A percentile compares a stretch with the other conserved stretches of the same genome.
phyloP scores from a whole-genome alignment of 2,797 vertebrate species.

The Luscinia megarhynchos region DNA sequence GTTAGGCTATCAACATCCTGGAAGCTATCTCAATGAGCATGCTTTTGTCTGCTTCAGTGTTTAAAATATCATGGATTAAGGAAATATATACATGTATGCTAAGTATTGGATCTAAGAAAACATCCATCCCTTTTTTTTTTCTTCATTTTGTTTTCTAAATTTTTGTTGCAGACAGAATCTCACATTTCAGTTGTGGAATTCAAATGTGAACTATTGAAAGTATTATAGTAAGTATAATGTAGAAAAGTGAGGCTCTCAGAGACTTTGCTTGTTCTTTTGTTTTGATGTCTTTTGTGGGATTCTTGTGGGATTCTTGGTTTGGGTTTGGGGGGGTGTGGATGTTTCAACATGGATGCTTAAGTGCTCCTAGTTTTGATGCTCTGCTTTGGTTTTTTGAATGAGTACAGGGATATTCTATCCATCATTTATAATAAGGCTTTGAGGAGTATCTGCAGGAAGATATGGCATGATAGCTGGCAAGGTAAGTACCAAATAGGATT shows the following conservation, averaged over 20 bases:
- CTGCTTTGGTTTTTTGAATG: background rate
- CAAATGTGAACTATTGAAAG: background rate
- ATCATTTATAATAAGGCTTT: background rate
- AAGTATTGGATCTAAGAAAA: background rate
- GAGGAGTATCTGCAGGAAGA: background rate
- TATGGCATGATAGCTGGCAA: background rate
- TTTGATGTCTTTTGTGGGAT: background rate
- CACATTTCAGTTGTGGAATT: background rate
- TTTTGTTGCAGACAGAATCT: background rate
- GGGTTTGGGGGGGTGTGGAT: fast-evolving
- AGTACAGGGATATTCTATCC: background rate
- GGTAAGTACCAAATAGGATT: background rate
- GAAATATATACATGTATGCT: background rate
- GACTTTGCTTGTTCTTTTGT: fast-evolving
- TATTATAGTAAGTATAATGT: background rate
- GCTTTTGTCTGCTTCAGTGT: background rate
- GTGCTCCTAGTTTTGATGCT: background rate
- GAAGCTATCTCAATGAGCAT: background rate
- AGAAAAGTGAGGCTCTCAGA: background rate
- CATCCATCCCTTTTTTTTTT: fast-evolving
- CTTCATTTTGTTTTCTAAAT: background rate
- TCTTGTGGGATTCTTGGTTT: background rate
- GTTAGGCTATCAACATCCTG: background rate
- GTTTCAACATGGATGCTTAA: background rate
- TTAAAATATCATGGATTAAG: background rate